Evolutionary conservation across 1,140 invertebrate genomes (phyloP).

Genomic region (Drosophila simulans): DNA sequence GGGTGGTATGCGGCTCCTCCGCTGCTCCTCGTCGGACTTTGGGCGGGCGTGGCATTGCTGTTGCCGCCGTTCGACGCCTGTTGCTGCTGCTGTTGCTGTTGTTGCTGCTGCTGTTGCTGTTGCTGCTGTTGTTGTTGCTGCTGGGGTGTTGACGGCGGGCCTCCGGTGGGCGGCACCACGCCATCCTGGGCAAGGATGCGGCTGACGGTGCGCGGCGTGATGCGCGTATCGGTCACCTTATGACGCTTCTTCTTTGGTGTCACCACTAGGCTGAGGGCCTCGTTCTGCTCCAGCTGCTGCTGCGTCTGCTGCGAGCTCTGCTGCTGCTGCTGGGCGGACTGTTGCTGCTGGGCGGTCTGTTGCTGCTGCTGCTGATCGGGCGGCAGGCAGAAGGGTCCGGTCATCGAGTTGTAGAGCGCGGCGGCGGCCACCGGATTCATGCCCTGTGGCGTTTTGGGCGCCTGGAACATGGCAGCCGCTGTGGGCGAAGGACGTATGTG

Average conservation of each 20-base stretch:
- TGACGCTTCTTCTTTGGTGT: conserved; percentile 98
- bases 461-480: conserved; percentile 91
- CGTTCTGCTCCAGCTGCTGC: conserved; percentile 91
- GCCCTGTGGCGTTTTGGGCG: conserved; percentile 90
- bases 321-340: conserved; percentile 83
- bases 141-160: conserved; percentile 26
- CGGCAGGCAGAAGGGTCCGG: conserved; percentile 87
- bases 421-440: conserved; percentile 88
- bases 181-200: conserved; percentile 93
- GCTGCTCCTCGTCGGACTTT: conserved; percentile 89
- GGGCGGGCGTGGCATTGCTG: conserved; percentile 83
- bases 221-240: conserved; percentile 98
- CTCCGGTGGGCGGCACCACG: conserved; percentile 86
- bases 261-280: conserved; percentile 96
- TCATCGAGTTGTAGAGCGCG: conserved; percentile 87
- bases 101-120: conserved; percentile 47
- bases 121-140: conserved; percentile 49
- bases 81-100: conserved; percentile 53
- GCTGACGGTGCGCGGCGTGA: conserved; percentile 95
- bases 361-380: conserved; percentile 81
- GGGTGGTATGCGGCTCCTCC: conserved; percentile 85
- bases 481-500: conserved; percentile 88
- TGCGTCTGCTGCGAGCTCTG: conserved; percentile 86
- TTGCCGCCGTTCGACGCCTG: conserved; percentile 43
- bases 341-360: conserved; percentile 62